Evolutionary conservation across 2,888 invertebrate species (phyloP), one percentile per base, ranked within the genome.

Genomic region (Cephus rjabovi): DNA sequence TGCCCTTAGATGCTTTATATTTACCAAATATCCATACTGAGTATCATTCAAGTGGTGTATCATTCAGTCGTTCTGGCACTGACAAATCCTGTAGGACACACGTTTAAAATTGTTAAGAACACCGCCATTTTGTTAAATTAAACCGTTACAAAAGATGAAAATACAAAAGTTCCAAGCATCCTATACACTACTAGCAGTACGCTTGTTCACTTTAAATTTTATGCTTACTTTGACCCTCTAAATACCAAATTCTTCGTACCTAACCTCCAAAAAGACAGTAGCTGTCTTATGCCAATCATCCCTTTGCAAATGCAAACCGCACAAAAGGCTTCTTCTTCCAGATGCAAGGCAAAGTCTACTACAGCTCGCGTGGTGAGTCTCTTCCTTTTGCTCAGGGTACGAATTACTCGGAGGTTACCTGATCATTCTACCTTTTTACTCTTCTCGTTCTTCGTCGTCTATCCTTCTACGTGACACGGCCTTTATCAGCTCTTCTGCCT

Each of bases 201-300:
- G 15, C 23, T 40, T 15, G 40, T 40, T 56, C 56, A 56, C 23
- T 86, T 77, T 81, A 86, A 86, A 90, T 90, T 90, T 88, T 88
- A 90, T 88, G 89, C 86, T 89, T 90, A 88, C 89, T 90, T 90
- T 89, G 85, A 83, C 83, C 81, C 80, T 82, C 82, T 87, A 83
- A 87, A 88, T 89, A 83, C 73, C 71, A 76, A 73, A 12, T 23
- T 56, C n/a, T 76, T 33, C 69, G 56, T 56, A 23, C 69, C n/a
- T 76, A 31, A 34, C 71, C 69, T 73, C 80, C 79, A 83, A 79
- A 82, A 79, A 83, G 81, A 80, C 78, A 82, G 83, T 73, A 74
- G 77, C 40, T 73, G 71, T 76, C 73, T 77, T 76, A 69, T 78
- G 82, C 79, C 83, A 82, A 85, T 86, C 83, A 82, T 80, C 82